Percentiles rank a stretch among this genome's conserved stretches.
These are phyloP conservation scores for Metridium senile DNA, from an alignment of 92 coral and sea anemone genomes.

Conservation along the genomic window DNA sequence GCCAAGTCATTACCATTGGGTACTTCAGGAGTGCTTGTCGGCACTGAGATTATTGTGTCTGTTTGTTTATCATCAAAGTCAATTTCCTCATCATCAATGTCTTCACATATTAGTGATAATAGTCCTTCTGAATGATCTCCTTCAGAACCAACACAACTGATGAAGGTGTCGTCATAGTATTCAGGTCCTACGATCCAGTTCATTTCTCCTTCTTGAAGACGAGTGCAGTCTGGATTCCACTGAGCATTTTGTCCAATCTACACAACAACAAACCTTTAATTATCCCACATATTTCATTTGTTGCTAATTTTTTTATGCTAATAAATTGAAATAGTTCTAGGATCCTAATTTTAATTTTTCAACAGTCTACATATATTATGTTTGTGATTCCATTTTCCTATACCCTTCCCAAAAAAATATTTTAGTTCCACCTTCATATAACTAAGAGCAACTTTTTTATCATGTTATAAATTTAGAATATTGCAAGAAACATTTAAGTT, in stretches of 20 bases:
- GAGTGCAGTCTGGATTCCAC: background rate
- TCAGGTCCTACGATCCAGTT: conserved; percentile 43
- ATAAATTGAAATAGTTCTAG: too few species aligned
- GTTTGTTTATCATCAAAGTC: conserved; percentile 11
- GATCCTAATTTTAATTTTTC: too few species aligned
- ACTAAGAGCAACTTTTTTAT: too few species aligned
- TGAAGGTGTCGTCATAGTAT: conserved; percentile 13
- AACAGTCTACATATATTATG: too few species aligned
- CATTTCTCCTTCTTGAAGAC: background rate
- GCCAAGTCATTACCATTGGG: conserved; percentile 50
- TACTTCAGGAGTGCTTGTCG: background rate
- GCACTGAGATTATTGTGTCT: background rate
- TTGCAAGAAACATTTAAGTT: too few species aligned
- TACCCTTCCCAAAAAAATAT: too few species aligned
- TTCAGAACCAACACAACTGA: conserved; percentile 29
- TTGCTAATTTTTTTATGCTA: too few species aligned
- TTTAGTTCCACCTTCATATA: too few species aligned
- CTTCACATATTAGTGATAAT: conserved; percentile 19
- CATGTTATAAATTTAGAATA: too few species aligned
- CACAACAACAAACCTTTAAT: background rate
- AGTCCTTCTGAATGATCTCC: conserved; percentile 4
- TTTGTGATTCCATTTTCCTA: too few species aligned
- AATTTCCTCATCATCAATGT: conserved; percentile 26
- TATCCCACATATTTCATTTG: background rate
- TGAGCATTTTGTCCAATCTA: conserved; percentile 13